Evolutionary conservation across 2,113 vertebrate genomes (phyloP).

Genomic region (Cromileptes altivelis): DNA sequence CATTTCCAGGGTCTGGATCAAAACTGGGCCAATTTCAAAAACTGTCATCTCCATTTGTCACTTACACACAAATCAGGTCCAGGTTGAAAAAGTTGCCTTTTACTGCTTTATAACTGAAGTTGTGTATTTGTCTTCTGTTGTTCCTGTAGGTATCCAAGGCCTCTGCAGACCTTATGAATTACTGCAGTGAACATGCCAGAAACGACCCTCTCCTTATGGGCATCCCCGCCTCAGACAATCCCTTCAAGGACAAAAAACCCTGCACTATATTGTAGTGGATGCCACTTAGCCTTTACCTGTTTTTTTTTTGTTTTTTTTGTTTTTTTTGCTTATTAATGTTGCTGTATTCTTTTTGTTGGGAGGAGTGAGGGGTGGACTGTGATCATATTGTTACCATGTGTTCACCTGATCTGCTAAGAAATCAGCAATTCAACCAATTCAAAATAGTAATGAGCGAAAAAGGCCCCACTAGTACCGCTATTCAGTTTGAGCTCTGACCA

Average conservation of each 20-base stretch:
- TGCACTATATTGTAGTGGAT: constrained; percentile 93
- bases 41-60: too few relatives aligned
- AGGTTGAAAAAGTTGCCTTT: too few relatives aligned
- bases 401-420: constrained; percentile 51
- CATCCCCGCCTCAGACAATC: constrained; percentile 96
- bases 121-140: not conserved
- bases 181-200: constrained; percentile 93
- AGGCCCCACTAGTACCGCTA: constrained; percentile 3
- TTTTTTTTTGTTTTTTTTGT: constrained; percentile 2
- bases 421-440: constrained; percentile 29
- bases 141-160: constrained; percentile 94
- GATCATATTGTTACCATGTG: constrained; percentile 49
- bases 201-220: constrained; percentile 93
- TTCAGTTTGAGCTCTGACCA: constrained; percentile 50
- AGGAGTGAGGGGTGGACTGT: constrained; percentile 47
- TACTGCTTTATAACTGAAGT: not conserved
- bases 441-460: constrained; percentile 15
- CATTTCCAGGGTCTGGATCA: too few relatives aligned
- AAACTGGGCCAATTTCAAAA: too few relatives aligned
- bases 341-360: constrained; percentile 62
- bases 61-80: too few relatives aligned
- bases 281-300: constrained; percentile 55
- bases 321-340: constrained; percentile 72
- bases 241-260: constrained; percentile 98
- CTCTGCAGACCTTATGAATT: constrained; percentile 96